These are phyloP conservation scores for Parasteatoda lunata DNA, from an alignment of 2,888 invertebrate species.

Conservation along the genomic window DNA sequence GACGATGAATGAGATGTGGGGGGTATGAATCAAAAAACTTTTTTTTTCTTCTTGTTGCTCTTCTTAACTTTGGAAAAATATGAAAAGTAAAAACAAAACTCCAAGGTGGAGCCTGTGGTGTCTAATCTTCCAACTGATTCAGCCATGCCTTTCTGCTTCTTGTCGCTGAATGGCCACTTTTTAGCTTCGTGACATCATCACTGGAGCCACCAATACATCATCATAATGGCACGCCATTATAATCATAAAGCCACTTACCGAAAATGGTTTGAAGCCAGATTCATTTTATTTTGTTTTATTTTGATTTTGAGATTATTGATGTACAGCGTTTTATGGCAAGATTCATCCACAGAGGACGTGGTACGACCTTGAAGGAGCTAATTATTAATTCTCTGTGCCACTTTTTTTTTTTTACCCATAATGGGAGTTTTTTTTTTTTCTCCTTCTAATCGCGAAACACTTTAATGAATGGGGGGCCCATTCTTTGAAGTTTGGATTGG, in stretches of 20 bases:
- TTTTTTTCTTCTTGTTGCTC: conserved; percentile 2
- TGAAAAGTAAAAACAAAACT: conserved; percentile 6
- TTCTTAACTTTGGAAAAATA: conserved; percentile 23
- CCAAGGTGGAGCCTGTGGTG: conserved; percentile 46
- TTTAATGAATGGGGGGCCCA: background rate
- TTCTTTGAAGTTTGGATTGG: background rate
- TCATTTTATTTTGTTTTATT: conserved; percentile 27
- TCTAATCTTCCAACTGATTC: conserved; percentile 30
- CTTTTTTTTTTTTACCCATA: background rate
- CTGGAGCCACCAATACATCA: conserved; percentile 54
- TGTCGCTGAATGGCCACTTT: conserved; percentile 43
- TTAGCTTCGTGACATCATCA: conserved; percentile 47
- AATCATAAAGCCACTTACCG: conserved; percentile 66
- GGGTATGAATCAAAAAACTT: conserved; percentile 11
- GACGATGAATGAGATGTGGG: conserved; percentile 23
- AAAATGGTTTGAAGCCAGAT: conserved; percentile 50
- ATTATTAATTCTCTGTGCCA: conserved; percentile 46
- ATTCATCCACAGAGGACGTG: conserved; percentile 44
- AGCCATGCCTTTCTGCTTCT: conserved; percentile 31
- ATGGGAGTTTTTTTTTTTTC: background rate
- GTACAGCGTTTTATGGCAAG: conserved; percentile 24
- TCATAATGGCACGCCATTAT: conserved; percentile 61
- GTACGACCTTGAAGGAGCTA: conserved; percentile 48
- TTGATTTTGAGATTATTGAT: conserved; percentile 24
- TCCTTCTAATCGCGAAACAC: background rate